Evolutionary conservation across 2,888 invertebrate genomes (phyloP), one percentile per base, ranked within the genome.

Genomic region (Eurytoma californica): DNA sequence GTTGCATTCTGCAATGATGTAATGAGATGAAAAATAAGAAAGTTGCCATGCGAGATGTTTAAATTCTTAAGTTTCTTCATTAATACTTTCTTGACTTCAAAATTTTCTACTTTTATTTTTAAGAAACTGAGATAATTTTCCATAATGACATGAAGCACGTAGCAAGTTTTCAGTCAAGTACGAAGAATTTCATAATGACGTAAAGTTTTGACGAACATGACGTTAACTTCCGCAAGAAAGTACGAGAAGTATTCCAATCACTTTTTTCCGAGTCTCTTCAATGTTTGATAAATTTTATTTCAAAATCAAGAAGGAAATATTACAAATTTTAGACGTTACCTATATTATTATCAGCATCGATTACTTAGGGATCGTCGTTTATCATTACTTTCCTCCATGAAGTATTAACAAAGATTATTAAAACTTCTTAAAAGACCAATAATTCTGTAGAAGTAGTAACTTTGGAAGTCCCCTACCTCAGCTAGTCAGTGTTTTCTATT

Each of bases 401-500:
- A n/a, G n/a, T 24, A 47, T 47, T 24, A 7, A 55, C 57, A 51
- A 70, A 60, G 39, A 49, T 66, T 53, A 72, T 72, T 58, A 72
- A 67, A 72, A 72, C 55, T 73, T 55, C 55, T 55, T 14, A 58
- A 63, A 78, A 72, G 57, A 51, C 55, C 61, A 57, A 73, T 69
- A 69, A 73, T 73, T 63, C 39, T 61, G n/a, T 61, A 68, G 68
- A 73, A 68, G 60, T 63, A 47, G 55, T 58, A 73, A 30, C 63
- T 73, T 28, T 12, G 18, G 0, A 67, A 68, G 61, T 61, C 68
- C 65, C 20, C 57, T 61, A 55, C 77, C 67, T 55, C 58, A n/a
- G 60, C 57, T 61, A 72, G 68, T 68, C 60, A 51, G 51, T 77
- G 72, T 78, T 78, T 78, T 72, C 72, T 72, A 72, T 68, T 72